Base-by-base conservation (phyloP, 2,113 vertebrate genomes). In the Xerus inauris region DNA sequence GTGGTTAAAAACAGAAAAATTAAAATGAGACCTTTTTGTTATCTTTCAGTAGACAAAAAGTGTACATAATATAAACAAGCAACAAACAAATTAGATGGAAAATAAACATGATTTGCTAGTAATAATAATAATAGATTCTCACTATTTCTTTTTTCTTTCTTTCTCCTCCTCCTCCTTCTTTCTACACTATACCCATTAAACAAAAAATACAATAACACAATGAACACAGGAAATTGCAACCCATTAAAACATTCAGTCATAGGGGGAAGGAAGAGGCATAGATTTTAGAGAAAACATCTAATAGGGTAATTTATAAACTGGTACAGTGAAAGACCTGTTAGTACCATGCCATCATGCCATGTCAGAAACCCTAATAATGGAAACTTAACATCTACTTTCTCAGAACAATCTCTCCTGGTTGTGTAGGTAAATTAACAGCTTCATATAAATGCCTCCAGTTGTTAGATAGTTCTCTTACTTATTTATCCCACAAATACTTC, bases 401-500 rank as follows among this genome's bases (percentile, higher is more conserved):
- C 40, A 94, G 42, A 75, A 45, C 13, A 69, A 30, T 77, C 14
- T n/a, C 38, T 96, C 40, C 8, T 65, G 83, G 62, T 85, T 88
- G 77, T 87, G 14, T 87, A 5, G 20, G 17, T 62, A 59, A 83
- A 22, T 89, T 86, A n/a, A 16, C 35, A 57, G 40, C 32, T 92
- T 96, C 65, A 54, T 86, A 38, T 80, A 76, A 82, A 93, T 45
- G 30, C 30, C 89, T 38, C 75, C 40, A 17, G 10, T 47, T 47
- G 51, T 57, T 83, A 82, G 71, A 14, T 54, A 91, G 22, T 26
- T 77, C 6, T 64, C 59, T 71, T 51, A 49, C 14, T 90, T 64
- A 84, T 45, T 76, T 51, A 94, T 67, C 32, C 62, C 80, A 96
- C 17, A 89, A 91, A 59, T 6, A 81, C 94, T 94, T 91, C 77